phyloP scores from a whole-genome alignment of 1,140 invertebrate species.

The Aphaenogaster rudis region DNA sequence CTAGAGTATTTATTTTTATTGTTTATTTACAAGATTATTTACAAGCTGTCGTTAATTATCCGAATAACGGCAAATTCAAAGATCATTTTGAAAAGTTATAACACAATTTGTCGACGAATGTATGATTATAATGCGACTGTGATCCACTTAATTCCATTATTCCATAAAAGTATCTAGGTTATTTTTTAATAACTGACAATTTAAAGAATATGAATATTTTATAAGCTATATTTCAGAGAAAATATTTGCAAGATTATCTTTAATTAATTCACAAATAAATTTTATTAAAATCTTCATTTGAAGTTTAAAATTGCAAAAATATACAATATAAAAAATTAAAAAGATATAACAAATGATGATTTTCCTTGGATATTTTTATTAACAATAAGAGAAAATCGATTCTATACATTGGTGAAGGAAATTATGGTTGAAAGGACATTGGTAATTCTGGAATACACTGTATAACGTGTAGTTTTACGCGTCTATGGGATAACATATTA shows the following conservation, averaged over 20 bases:
- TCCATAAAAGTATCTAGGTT: too few relatives aligned
- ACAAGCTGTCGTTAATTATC: background rate
- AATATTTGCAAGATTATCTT: background rate
- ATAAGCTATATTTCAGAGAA: background rate
- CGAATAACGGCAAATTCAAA: background rate
- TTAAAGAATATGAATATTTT: background rate
- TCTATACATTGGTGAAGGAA: background rate
- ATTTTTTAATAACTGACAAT: background rate
- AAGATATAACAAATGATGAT: background rate
- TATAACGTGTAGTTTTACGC: background rate
- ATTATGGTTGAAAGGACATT: background rate
- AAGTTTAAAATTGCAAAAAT: background rate
- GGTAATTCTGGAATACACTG: background rate
- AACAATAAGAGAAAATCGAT: background rate
- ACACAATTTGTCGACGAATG: background rate
- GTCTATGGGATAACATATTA: background rate
- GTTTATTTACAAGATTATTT: background rate
- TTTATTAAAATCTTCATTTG: background rate
- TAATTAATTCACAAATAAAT: background rate
- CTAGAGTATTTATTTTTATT: background rate
- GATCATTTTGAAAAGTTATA: background rate
- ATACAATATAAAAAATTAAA: background rate
- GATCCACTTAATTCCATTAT: background rate
- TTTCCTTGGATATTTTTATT: background rate
- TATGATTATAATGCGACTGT: slow-evolving; percentile 7